These are phyloP conservation scores for Tachycineta bicolor DNA, from an alignment of 2,113 vertebrate species.

Conservation along the genomic window DNA sequence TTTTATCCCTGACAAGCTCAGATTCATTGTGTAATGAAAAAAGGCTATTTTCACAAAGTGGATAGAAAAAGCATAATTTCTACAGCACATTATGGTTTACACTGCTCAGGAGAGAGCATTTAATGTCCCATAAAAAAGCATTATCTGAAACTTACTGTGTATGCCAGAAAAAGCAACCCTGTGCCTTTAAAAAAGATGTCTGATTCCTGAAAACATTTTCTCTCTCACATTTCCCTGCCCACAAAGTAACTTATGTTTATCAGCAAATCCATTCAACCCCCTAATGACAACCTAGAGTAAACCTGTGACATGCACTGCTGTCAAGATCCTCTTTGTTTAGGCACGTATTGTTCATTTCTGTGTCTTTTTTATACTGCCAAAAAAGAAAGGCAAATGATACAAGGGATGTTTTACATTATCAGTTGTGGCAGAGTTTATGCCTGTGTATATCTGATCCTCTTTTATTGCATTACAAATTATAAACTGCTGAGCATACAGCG, in stretches of 20 bases:
- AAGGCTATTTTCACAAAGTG: conserved; percentile 37
- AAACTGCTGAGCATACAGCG: conserved; percentile 38
- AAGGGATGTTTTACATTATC: conserved; percentile 72
- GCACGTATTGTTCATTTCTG: conserved; percentile 73
- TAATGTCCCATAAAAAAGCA: conserved; percentile 35
- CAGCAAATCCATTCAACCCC: conserved; percentile 50
- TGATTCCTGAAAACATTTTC: background rate
- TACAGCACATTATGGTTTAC: conserved; percentile 22
- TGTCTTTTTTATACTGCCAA: conserved; percentile 70
- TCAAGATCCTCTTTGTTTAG: conserved; percentile 73
- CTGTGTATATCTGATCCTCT: conserved; percentile 72
- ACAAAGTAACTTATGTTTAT: conserved; percentile 64
- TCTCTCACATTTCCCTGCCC: background rate
- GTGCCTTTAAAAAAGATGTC: conserved; percentile 56
- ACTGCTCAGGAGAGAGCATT: conserved; percentile 26
- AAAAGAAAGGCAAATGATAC: conserved; percentile 73
- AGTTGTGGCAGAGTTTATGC: conserved; percentile 64
- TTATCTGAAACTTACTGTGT: conserved; percentile 46
- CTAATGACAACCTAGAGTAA: conserved; percentile 69
- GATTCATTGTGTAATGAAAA: conserved; percentile 35
- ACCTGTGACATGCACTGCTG: conserved; percentile 65
- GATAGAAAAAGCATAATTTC: conserved; percentile 45
- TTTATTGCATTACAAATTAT: conserved; percentile 58
- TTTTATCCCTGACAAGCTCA: conserved; percentile 9
- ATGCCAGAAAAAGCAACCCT: conserved; percentile 30